A percentile compares a stretch with the other conserved stretches of the same genome.
Conservation (phyloP, 1,140 invertebrate genomes). For the Leptestheria dahalacensis region DNA sequence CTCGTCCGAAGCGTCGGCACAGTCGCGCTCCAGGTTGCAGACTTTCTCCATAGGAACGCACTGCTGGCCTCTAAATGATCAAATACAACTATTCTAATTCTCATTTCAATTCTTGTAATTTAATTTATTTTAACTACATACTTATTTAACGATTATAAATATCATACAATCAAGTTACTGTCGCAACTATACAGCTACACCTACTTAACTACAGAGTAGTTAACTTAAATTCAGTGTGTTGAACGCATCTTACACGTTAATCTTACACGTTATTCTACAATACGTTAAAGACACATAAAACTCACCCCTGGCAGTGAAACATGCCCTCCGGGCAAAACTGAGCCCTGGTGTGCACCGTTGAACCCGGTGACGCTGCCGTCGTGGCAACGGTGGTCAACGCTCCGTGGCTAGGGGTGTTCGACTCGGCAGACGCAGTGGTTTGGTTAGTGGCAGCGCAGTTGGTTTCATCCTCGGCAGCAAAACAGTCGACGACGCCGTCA, state of each 20-base stretch:
- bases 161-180: too few species aligned
- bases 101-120: too few species aligned
- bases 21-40: slow-evolving; percentile 65
- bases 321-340: not conserved
- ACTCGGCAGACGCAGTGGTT: not conserved
- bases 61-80: not conserved
- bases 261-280: too few species aligned
- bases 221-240: not conserved
- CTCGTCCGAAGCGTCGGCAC: slow-evolving; percentile 58
- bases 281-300: not conserved
- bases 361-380: not conserved
- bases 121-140: too few species aligned
- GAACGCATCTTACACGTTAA: not conserved
- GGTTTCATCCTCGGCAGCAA: slow-evolving; percentile 53
- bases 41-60: slow-evolving; percentile 26
- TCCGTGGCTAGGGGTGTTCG: not conserved
- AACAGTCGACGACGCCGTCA: slow-evolving; percentile 52
- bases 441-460: too few species aligned
- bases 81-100: not conserved
- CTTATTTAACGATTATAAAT: too few species aligned
- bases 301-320: not conserved
- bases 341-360: not conserved
- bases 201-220: too few species aligned
- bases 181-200: too few species aligned
- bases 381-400: not conserved